Conservation (phyloP, 2,797 vertebrate species). For the Phrynocephalus guinanensis region DNA sequence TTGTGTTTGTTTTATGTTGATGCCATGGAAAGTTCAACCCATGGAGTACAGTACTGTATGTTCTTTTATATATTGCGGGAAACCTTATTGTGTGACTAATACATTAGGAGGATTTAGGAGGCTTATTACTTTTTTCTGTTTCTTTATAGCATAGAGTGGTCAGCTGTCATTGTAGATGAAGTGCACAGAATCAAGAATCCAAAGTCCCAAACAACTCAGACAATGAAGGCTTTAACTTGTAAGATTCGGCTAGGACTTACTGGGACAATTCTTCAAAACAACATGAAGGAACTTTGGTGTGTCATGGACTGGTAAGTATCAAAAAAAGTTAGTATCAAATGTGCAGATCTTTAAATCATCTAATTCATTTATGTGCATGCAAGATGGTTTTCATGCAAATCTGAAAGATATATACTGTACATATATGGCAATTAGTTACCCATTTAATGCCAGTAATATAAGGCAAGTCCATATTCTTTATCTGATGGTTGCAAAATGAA, state of each 20-base stretch:
- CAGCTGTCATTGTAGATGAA: slow-evolving; percentile 93
- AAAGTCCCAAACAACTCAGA: slow-evolving; percentile 91
- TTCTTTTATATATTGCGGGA: not conserved
- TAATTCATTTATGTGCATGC: not conserved
- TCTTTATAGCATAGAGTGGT: slow-evolving; percentile 88
- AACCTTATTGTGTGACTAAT: not conserved
- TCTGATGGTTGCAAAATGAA: not conserved
- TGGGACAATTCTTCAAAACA: slow-evolving; percentile 96
- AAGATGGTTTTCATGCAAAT: not conserved
- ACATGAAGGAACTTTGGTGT: slow-evolving; percentile 97
- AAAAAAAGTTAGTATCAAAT: not conserved
- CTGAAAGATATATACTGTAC: not conserved
- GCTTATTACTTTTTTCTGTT: slow-evolving; percentile 32
- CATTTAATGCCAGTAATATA: not conserved
- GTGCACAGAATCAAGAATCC: slow-evolving; percentile 97
- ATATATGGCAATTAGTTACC: not conserved
- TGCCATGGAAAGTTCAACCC: not conserved
- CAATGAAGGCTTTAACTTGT: slow-evolving; percentile 91
- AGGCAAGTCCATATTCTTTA: not conserved
- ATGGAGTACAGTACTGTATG: not conserved
- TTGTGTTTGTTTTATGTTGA: not conserved
- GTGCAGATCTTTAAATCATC: not conserved
- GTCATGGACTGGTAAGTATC: slow-evolving; percentile 94
- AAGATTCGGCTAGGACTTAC: slow-evolving; percentile 92
- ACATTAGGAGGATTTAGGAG: not conserved